Percentiles rank a stretch among this genome's conserved stretches.
phyloP scores from a whole-genome alignment of 2,888 invertebrate genomes.

The Julus scandinavius region DNA sequence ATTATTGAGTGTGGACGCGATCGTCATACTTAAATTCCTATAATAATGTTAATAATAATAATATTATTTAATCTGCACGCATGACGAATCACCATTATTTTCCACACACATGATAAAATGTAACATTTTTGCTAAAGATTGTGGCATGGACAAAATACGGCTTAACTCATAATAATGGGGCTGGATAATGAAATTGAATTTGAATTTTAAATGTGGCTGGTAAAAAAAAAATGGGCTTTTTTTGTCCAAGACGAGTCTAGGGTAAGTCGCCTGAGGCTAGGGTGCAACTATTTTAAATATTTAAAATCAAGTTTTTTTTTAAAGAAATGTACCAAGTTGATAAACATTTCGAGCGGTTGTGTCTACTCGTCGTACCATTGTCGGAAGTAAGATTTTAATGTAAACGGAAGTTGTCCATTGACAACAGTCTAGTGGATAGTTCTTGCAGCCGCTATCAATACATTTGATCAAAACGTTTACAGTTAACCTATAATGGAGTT shows the following conservation, averaged over 20 bases:
- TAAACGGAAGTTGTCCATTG: neutral
- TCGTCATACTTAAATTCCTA: neutral
- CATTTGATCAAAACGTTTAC: neutral
- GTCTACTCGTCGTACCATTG: neutral
- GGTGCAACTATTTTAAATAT: neutral
- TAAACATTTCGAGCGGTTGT: neutral
- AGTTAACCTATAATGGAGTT: neutral
- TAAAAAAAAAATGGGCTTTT: neutral
- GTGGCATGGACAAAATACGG: neutral
- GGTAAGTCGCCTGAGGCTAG: slow-evolving; percentile 1
- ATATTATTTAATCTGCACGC: slow-evolving; percentile 15
- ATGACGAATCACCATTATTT: neutral
- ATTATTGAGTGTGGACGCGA: neutral
- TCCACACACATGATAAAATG: neutral
- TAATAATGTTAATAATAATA: neutral
- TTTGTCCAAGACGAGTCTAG: slow-evolving; percentile 7
- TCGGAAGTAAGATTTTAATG: neutral
- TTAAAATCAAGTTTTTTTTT: neutral
- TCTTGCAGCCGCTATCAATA: neutral
- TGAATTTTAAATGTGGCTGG: slow-evolving; percentile 7
- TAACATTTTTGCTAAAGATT: neutral
- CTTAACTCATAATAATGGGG: neutral
- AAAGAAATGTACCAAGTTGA: neutral
- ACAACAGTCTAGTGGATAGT: neutral
- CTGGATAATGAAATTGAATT: slow-evolving; percentile 5